Evolutionary conservation across 2,888 invertebrate species (phyloP).

Genomic region (Agonopterix alstromeriana): DNA sequence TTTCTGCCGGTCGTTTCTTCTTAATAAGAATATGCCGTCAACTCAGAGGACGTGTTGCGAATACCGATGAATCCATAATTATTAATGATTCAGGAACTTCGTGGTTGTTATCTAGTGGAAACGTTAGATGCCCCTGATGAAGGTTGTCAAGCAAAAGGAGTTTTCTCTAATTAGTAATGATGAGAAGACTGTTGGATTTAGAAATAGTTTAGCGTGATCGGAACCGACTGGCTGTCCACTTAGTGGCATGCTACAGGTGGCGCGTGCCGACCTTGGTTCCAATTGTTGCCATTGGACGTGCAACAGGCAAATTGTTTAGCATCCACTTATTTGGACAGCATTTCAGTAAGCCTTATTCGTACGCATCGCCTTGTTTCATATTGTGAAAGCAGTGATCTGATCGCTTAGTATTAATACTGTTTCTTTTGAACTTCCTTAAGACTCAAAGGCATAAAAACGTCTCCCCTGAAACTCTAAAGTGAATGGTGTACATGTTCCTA

Average conservation of each 20-base stretch:
- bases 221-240: constrained; percentile 14
- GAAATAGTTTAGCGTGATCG: constrained; percentile 5
- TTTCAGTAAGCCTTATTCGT: not conserved
- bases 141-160: not conserved
- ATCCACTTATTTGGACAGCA: constrained; percentile 9
- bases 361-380: no score
- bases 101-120: no score
- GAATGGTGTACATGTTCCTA: not conserved
- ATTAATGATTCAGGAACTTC: not conserved
- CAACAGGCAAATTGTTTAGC: constrained; percentile 12
- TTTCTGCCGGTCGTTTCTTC: constrained; percentile 10
- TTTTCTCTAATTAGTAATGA: not conserved
- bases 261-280: constrained; percentile 21
- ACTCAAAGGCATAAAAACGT: no score
- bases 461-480: not conserved
- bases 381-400: no score
- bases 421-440: no score
- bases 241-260: constrained; percentile 27
- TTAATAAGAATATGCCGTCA: constrained; percentile 23
- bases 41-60: constrained; percentile 30
- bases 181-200: not conserved
- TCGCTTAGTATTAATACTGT: no score
- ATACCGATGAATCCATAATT: constrained; percentile 20
- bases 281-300: constrained; percentile 13
- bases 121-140: no score